These are phyloP conservation scores for Diarsia mendica DNA, from an alignment of 2,888 invertebrate genomes.

Conservation along the genomic window DNA sequence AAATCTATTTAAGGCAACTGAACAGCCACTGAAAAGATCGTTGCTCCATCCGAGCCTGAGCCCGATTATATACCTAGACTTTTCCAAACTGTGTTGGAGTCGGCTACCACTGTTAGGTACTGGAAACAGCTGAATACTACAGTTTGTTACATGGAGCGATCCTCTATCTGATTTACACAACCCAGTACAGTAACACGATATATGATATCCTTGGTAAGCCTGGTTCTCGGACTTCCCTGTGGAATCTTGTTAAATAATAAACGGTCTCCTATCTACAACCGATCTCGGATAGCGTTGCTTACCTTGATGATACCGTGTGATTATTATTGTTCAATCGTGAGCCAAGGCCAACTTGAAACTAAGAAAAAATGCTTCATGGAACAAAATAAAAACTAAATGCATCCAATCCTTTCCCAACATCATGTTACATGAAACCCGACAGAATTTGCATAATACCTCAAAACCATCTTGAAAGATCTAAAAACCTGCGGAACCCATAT, in stretches of 20 bases:
- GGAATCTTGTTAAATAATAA: background rate
- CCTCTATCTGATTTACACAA: background rate
- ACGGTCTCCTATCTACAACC: background rate
- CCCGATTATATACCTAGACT: background rate
- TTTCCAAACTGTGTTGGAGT: background rate
- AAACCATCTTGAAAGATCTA: conserved; percentile 19
- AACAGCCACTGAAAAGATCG: no score
- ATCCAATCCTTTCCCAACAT: background rate
- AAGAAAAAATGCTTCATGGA: background rate
- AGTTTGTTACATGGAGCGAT: background rate
- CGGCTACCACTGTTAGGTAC: background rate
- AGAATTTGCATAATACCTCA: conserved; percentile 36
- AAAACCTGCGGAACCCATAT: conserved; percentile 31
- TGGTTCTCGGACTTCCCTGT: background rate
- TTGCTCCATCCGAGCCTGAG: no score
- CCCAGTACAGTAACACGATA: background rate
- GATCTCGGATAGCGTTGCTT: background rate
- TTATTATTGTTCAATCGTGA: background rate
- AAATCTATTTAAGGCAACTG: no score
- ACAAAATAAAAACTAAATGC: background rate
- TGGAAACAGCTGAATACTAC: background rate
- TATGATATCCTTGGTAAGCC: background rate
- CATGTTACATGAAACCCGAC: background rate
- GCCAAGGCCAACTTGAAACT: background rate
- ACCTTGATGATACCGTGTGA: background rate